A percentile compares a stretch with the other conserved stretches of the same genome.
Evolutionary conservation across 2,888 invertebrate species (phyloP).

Genomic region (Xiphydria camelus): DNA sequence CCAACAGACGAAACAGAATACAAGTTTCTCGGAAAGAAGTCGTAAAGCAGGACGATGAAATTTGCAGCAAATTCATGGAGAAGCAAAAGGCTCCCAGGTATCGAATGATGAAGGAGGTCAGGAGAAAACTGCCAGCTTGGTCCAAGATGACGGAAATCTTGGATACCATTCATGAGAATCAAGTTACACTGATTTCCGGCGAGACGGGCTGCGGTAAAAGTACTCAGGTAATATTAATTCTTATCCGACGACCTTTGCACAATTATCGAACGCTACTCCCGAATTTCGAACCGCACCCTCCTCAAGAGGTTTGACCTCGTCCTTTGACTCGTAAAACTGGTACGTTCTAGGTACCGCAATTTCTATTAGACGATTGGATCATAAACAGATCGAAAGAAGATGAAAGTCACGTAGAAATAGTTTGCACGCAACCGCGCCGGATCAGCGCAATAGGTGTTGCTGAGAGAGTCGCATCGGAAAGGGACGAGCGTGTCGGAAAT

Average conservation of each 20-base stretch:
- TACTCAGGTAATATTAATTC: slow-evolving; percentile 64
- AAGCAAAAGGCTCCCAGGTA: slow-evolving; percentile 68
- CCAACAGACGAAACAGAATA: slow-evolving; percentile 61
- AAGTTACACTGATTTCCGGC: slow-evolving; percentile 76
- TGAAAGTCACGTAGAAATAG: slow-evolving; percentile 74
- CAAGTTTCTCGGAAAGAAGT: slow-evolving; percentile 57
- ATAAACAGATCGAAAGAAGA: slow-evolving; percentile 60
- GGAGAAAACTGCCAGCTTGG: slow-evolving; percentile 76
- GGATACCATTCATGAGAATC: slow-evolving; percentile 66
- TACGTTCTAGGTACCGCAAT: slow-evolving; percentile 79
- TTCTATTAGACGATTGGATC: slow-evolving; percentile 86
- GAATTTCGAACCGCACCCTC: too few relatives aligned
- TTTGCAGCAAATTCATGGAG: slow-evolving; percentile 66
- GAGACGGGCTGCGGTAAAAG: slow-evolving; percentile 86
- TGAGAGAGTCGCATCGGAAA: slow-evolving; percentile 86
- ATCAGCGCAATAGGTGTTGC: slow-evolving; percentile 92
- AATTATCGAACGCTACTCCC: not conserved
- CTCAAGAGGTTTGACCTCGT: too few relatives aligned
- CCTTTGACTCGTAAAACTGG: too few relatives aligned
- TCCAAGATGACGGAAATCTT: slow-evolving; percentile 71
- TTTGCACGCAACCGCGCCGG: slow-evolving; percentile 90
- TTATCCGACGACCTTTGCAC: not conserved
- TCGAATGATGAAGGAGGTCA: slow-evolving; percentile 66
- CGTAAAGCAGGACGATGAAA: slow-evolving; percentile 65
- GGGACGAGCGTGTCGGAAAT: slow-evolving; percentile 77